Evolutionary conservation across 2,888 invertebrate genomes (phyloP).

Genomic region (Cosmorhoe ocellata): DNA sequence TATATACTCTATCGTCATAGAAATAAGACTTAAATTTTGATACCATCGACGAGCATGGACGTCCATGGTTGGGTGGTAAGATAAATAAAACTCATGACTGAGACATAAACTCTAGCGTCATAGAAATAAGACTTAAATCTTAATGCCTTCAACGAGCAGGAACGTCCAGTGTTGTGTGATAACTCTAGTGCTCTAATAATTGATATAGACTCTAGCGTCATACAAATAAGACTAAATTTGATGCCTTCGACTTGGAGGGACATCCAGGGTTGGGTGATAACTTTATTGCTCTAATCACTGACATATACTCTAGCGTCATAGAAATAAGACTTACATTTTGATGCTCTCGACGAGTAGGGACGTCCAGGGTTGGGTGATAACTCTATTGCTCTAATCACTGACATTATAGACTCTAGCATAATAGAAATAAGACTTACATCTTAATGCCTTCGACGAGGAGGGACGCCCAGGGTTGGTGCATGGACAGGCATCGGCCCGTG

Average conservation of each 20-base stretch:
- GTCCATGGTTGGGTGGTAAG: too few species aligned
- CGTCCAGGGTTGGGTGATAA: slow-evolving; percentile 92
- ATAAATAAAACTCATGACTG: too few species aligned
- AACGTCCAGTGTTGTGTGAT: too few species aligned
- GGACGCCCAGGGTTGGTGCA: slow-evolving; percentile 98
- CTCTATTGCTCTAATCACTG: slow-evolving; percentile 23
- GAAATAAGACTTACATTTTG: too few species aligned
- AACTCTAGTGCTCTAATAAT: too few species aligned
- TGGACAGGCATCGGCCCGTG: slow-evolving; percentile 92
- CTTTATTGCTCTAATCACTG: too few species aligned
- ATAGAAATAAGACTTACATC: slow-evolving; percentile 78
- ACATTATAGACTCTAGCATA: background rate
- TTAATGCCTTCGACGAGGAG: slow-evolving; percentile 96
- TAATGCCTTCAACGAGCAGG: slow-evolving; percentile 96
- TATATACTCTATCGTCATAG: background rate
- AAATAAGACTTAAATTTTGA: slow-evolving; percentile 87
- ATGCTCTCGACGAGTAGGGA: too few species aligned
- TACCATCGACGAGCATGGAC: slow-evolving; percentile 95
- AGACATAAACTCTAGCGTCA: background rate
- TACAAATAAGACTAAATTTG: too few species aligned
- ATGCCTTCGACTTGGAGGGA: too few species aligned
- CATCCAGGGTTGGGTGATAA: too few species aligned
- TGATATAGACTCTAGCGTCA: too few species aligned
- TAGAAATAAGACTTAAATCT: slow-evolving; percentile 83
- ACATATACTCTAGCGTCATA: too few species aligned